Evolutionary conservation across 2,888 invertebrate genomes (phyloP).

Genomic region (Chouioia cunea): DNA sequence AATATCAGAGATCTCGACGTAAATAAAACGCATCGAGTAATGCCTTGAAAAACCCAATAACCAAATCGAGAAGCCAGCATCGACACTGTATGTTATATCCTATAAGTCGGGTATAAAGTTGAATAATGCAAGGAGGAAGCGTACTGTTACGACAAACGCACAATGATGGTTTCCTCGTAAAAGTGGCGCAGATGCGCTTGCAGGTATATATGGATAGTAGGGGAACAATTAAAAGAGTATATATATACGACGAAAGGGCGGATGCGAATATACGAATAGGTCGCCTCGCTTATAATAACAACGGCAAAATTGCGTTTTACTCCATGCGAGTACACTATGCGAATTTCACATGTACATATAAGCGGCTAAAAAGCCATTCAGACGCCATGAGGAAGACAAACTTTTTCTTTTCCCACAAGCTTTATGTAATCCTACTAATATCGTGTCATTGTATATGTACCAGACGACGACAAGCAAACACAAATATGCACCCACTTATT

Average conservation of each 20-base stretch:
- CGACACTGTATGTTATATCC: no score
- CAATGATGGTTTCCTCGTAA: slow-evolving; percentile 8
- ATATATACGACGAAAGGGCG: slow-evolving; percentile 30
- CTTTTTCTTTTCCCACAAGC: slow-evolving; percentile 24
- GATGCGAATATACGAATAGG: background rate
- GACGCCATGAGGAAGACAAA: background rate
- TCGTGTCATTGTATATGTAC: background rate
- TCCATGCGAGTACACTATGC: background rate
- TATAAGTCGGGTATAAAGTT: no score
- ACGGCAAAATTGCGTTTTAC: slow-evolving; percentile 22
- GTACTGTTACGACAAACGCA: background rate
- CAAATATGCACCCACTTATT: background rate
- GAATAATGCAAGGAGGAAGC: background rate
- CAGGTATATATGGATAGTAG: background rate
- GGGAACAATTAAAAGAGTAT: slow-evolving; percentile 22
- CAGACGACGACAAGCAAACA: background rate
- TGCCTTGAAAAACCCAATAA: no score
- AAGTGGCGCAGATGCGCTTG: background rate
- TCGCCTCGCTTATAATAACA: no score
- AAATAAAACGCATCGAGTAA: no score
- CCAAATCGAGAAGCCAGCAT: no score
- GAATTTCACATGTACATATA: no score
- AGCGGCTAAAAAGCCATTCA: background rate
- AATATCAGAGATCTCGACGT: no score
- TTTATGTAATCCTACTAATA: slow-evolving; percentile 7